Evolutionary conservation across 2,888 invertebrate species (phyloP).

Genomic region (Lepeophtheirus nordmannii): DNA sequence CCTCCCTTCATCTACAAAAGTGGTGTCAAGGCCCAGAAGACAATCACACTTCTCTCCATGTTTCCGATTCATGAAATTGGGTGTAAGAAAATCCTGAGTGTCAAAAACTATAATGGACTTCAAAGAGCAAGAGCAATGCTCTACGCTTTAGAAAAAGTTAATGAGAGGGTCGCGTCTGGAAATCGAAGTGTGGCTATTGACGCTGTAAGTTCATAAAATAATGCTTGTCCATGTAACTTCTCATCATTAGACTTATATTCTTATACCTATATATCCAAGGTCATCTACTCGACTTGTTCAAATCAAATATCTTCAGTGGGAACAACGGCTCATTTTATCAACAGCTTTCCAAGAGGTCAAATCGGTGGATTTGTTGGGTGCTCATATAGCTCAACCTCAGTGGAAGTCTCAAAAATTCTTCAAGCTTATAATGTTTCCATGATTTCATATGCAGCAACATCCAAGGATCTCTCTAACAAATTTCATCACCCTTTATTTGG

Average conservation of each 20-base stretch:
- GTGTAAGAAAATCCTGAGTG: slow-evolving; percentile 1
- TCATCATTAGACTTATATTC: too few species aligned
- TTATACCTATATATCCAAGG: background rate
- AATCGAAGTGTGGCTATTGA: background rate
- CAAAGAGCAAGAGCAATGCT: slow-evolving; percentile 17
- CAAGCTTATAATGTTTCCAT: slow-evolving; percentile 3
- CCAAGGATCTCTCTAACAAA: slow-evolving; percentile 9
- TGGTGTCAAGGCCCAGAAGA: background rate
- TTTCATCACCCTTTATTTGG: background rate
- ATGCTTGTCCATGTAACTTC: too few species aligned
- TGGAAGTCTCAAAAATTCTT: background rate
- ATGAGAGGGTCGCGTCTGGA: background rate
- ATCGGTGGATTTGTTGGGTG: background rate
- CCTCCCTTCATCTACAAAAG: background rate
- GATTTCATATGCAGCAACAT: slow-evolving; percentile 13
- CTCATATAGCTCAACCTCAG: slow-evolving; percentile 4
- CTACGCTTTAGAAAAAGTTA: background rate
- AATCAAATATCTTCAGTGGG: slow-evolving; percentile 9
- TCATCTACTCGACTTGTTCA: slow-evolving; percentile 7
- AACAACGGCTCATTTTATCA: background rate
- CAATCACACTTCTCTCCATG: background rate
- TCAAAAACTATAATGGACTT: slow-evolving; percentile 10
- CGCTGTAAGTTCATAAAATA: background rate
- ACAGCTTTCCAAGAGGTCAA: background rate
- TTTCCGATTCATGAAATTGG: slow-evolving; percentile 15